Evolutionary conservation across 1,140 invertebrate genomes (phyloP).

Genomic region (Campodea augens): DNA sequence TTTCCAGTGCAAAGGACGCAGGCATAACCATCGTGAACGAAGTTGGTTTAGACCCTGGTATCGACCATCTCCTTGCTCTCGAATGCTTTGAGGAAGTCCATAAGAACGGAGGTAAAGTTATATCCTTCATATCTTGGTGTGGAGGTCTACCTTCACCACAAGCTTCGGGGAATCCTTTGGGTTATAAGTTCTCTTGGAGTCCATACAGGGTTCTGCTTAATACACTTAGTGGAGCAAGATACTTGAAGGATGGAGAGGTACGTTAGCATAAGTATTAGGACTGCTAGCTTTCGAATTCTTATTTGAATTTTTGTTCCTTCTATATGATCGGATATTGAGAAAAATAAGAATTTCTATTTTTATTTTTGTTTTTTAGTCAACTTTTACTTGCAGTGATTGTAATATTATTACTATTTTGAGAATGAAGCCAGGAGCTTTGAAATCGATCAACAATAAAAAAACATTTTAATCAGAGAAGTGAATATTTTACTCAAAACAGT

Average conservation of each 20-base stretch:
- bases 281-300: no score
- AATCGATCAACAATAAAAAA: no score
- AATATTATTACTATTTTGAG: no score
- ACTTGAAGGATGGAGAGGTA: slow-evolving; percentile 63
- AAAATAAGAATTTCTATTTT: no score
- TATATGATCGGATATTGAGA: no score
- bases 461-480: no score
- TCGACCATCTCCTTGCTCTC: slow-evolving; percentile 92
- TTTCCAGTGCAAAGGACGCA: slow-evolving; percentile 50
- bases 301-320: no score
- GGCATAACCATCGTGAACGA: slow-evolving; percentile 87
- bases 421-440: no score
- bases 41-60: slow-evolving; percentile 90
- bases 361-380: no score
- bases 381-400: no score
- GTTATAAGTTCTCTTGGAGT: slow-evolving; percentile 98
- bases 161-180: slow-evolving; percentile 74
- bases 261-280: no score
- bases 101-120: slow-evolving; percentile 58
- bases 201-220: slow-evolving; percentile 79
- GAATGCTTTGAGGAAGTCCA: slow-evolving; percentile 88
- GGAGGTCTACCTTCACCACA: slow-evolving; percentile 92
- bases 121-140: slow-evolving; percentile 92
- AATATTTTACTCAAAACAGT: no score
- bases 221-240: slow-evolving; percentile 70